These are phyloP conservation scores for Phaethornis superciliosus DNA, from an alignment of 2,113 vertebrate genomes.

Conservation along the genomic window DNA sequence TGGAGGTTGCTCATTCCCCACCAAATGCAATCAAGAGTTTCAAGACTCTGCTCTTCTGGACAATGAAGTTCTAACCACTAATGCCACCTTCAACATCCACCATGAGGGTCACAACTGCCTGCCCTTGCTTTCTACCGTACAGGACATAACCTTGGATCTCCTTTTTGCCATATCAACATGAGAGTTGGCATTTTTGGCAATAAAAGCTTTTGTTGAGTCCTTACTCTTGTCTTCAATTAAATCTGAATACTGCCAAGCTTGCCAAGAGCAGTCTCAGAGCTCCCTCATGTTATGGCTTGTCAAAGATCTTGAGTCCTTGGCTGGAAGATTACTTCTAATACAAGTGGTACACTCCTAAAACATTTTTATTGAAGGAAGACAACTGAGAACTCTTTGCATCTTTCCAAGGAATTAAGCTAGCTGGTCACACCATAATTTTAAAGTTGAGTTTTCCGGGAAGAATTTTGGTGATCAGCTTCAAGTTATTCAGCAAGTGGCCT, in stretches of 20 bases:
- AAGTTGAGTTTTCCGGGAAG: not conserved
- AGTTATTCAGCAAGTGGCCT: not conserved
- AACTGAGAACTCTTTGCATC: not conserved
- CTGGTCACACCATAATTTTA: not conserved
- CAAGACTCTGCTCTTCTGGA: not conserved
- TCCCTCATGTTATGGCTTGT: not conserved
- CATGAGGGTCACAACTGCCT: rapidly evolving
- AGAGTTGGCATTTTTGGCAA: not conserved
- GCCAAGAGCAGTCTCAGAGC: not conserved
- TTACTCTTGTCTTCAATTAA: not conserved
- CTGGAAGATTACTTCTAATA: not conserved
- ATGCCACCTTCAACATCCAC: not conserved
- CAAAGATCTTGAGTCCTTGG: not conserved
- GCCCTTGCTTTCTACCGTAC: not conserved
- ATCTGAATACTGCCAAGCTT: not conserved
- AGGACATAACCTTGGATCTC: not conserved
- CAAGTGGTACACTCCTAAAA: not conserved
- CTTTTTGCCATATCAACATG: not conserved
- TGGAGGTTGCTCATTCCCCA: not conserved
- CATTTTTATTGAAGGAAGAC: not conserved
- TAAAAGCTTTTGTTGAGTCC: not conserved
- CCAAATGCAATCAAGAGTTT: not conserved
- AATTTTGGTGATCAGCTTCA: not conserved
- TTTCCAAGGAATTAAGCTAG: not conserved
- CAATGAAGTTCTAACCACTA: not conserved